Evolutionary conservation across 2,113 vertebrate genomes (phyloP).

Genomic region (Dermatemys mawii): DNA sequence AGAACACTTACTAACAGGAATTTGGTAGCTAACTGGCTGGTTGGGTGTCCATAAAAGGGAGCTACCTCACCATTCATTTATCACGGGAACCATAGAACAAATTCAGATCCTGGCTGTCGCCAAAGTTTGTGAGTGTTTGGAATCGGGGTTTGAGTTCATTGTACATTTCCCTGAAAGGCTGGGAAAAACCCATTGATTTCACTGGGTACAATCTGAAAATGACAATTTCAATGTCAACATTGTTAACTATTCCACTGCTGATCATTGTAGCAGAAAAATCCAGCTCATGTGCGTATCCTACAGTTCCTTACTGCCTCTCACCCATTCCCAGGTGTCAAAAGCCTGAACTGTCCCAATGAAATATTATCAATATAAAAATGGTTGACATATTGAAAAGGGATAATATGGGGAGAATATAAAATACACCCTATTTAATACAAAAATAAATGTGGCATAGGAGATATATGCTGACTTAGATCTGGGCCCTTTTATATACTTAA

Average conservation of each 20-base stretch:
- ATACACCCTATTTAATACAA: neutral
- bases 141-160: neutral
- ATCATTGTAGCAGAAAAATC: neutral
- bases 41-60: no score
- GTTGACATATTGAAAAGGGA: neutral
- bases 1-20: no score
- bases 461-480: neutral
- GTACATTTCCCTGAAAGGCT: neutral
- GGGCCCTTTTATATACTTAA: no score
- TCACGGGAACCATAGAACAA: no score
- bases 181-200: neutral
- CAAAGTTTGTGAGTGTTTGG: no score
- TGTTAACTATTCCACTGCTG: neutral
- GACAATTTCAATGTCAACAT: neutral
- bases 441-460: neutral
- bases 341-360: neutral
- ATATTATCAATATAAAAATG: neutral
- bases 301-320: neutral
- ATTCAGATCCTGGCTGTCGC: no score
- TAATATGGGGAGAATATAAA: neutral
- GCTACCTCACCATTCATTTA: no score
- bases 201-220: neutral
- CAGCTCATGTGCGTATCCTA: neutral
- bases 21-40: no score
- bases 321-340: neutral